Evolutionary conservation across 1,140 invertebrate species (phyloP).

Genomic region (Nasonia vitripennis): DNA sequence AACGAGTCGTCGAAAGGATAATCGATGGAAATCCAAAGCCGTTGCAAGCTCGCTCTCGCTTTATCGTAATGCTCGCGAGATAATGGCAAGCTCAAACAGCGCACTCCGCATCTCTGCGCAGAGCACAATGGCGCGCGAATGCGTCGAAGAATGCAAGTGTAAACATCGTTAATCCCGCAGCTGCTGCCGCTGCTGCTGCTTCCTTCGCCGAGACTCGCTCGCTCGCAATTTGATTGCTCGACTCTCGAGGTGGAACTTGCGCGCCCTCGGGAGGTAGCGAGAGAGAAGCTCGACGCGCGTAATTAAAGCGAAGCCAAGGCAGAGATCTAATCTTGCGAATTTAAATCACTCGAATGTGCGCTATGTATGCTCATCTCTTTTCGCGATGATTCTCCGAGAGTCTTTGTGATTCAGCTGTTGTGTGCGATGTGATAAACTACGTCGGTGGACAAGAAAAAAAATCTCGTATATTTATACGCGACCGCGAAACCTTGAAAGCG

Average conservation of each 20-base stretch:
- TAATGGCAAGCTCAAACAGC: background rate
- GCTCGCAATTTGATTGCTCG: background rate
- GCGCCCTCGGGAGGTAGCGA: background rate
- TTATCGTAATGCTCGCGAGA: background rate
- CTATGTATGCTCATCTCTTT: too few relatives aligned
- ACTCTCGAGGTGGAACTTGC: background rate
- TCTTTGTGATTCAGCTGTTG: too few relatives aligned
- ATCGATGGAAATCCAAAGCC: background rate
- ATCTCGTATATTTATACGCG: too few relatives aligned
- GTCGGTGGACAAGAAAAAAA: too few relatives aligned
- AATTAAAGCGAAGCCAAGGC: background rate
- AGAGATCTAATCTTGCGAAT: slow-evolving; percentile 8
- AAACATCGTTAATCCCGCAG: slow-evolving; percentile 3
- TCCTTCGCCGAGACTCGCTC: background rate
- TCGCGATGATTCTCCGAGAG: too few relatives aligned
- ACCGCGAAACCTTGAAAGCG: too few relatives aligned
- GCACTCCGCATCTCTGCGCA: background rate
- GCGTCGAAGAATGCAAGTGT: background rate
- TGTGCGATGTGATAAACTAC: too few relatives aligned
- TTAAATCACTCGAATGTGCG: background rate
- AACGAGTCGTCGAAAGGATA: background rate
- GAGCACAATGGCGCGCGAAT: background rate
- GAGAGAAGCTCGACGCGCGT: background rate
- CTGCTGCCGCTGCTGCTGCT: background rate
- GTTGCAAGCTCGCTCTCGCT: background rate